These are phyloP conservation scores for Drosophila ohnishii DNA, from an alignment of 1,140 invertebrate species.

Conservation along the genomic window DNA sequence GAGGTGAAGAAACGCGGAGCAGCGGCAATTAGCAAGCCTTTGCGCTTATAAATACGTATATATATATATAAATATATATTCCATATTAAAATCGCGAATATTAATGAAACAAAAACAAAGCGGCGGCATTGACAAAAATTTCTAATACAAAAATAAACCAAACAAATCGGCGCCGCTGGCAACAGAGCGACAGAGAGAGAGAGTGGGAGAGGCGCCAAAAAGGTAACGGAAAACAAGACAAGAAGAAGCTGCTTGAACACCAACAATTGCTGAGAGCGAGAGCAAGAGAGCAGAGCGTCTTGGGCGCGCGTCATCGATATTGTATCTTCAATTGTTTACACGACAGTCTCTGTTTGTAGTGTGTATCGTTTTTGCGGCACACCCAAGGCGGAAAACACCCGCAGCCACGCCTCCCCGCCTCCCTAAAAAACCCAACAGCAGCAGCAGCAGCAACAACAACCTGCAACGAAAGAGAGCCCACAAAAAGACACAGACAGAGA, in stretches of 20 bases:
- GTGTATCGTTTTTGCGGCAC: constrained; percentile 37
- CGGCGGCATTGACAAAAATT: constrained; percentile 54
- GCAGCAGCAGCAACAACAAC: neutral
- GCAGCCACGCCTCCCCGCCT: constrained; percentile 10
- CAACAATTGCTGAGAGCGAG: constrained; percentile 1
- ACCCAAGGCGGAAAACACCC: constrained; percentile 27
- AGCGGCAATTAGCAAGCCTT: constrained; percentile 36
- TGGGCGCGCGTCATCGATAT: constrained; percentile 42
- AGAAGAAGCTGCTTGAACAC: constrained; percentile 15
- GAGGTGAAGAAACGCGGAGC: constrained; percentile 2
- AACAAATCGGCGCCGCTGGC: constrained; percentile 73
- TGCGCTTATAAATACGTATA: constrained; percentile 10
- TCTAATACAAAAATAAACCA: constrained; percentile 68
- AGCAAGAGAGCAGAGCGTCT: constrained; percentile 23
- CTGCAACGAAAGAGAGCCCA: constrained; percentile 12
- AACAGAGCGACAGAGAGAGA: constrained; percentile 50
- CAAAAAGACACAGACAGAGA: neutral
- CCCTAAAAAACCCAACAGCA: neutral
- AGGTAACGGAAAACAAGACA: constrained; percentile 16
- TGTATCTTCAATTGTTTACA: constrained; percentile 43
- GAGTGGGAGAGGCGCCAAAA: constrained; percentile 38
- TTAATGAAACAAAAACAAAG: constrained; percentile 56
- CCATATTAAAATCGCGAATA: constrained; percentile 63
- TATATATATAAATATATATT: constrained; percentile 39
- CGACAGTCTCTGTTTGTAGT: constrained; percentile 16